Percentiles rank a stretch among this genome's conserved stretches.
phyloP scores from a whole-genome alignment of 2,113 vertebrate species.

The Scomber colias region DNA sequence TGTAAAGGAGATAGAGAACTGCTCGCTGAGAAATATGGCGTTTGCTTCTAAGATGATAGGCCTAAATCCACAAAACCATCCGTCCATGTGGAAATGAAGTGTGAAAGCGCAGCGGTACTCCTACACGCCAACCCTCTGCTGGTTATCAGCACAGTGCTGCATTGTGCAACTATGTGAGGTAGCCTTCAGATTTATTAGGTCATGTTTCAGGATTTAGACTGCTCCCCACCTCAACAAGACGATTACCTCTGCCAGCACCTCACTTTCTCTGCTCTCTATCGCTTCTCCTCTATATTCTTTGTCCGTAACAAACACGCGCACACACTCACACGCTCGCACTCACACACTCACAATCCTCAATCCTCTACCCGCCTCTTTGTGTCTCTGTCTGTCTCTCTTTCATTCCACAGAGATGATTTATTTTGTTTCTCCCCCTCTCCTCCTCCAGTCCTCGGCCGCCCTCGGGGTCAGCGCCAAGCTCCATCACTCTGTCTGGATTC shows the following conservation, averaged over 20 bases:
- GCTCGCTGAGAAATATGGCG: background rate
- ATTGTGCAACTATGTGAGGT: slow-evolving; percentile 29
- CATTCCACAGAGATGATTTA: slow-evolving; percentile 77
- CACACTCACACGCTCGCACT: slow-evolving; percentile 25
- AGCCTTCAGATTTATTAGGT: slow-evolving; percentile 57
- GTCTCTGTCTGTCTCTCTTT: slow-evolving; percentile 57
- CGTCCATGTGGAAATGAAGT: slow-evolving; percentile 44
- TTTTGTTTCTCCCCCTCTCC: slow-evolving; percentile 67
- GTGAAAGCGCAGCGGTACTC: slow-evolving; percentile 29
- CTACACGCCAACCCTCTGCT: slow-evolving; percentile 3
- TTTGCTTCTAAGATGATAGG: background rate
- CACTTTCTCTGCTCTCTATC: slow-evolving; percentile 31
- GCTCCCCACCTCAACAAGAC: slow-evolving; percentile 37
- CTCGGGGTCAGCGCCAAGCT: slow-evolving; percentile 70
- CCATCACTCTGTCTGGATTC: slow-evolving; percentile 74
- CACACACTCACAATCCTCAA: slow-evolving; percentile 32
- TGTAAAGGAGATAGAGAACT: background rate
- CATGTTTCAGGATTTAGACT: slow-evolving; percentile 51
- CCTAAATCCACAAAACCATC: slow-evolving; percentile 1
- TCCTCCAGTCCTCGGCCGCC: slow-evolving; percentile 61
- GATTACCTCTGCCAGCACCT: slow-evolving; percentile 49
- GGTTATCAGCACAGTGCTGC: slow-evolving; percentile 23
- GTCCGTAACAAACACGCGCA: slow-evolving; percentile 13
- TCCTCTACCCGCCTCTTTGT: slow-evolving; percentile 42
- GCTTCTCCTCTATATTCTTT: slow-evolving; percentile 9